Base-by-base conservation (phyloP, 2,797 vertebrate species). In the Urocyon cinereoargenteus region DNA sequence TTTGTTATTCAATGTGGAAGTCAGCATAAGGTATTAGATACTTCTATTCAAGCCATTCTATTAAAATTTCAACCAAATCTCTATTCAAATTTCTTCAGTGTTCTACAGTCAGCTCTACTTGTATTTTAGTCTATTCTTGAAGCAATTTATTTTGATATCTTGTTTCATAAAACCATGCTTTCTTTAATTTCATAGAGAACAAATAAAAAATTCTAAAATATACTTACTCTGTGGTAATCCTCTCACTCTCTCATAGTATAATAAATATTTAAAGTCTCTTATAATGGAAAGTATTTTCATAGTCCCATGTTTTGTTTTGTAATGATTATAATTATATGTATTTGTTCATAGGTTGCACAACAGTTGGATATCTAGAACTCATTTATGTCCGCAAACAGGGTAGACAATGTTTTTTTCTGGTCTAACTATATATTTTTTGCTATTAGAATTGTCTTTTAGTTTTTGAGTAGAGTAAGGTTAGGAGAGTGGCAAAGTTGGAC, bases 101-200 rank as follows among this genome's bases (percentile, higher is more conserved):
- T n/a, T 86, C 49, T 62, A 81, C 4, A 57, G 34, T 61, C 2
- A 79, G 14, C 2, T 82, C 66, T 57, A 45, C 82, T 73, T 91
- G 3, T 70, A 95, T 90, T 68, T 91, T 77, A 55, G 24, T 90
- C n/a, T 90, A n/a, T n/a, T 96, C 96, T 72, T 45, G 92, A 66
- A 93, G 36, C 13, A 77, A 40, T 73, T 81, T 24, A 77, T 64
- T 90, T 79, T 88, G 11, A 21, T 31, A 95, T 88, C 7, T 90
- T 84, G 6, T 16, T 85, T 91, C 31, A 93, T 18, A 92, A 85
- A 85, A 68, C 66, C 3, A 93, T 6, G 55, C 22, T 51, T 88
- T 81, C 49, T 93, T 81, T 28, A 91, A 81, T 83, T 84, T 95
- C 53, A 88, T 40, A 75, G 51, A 88, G 62, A 75, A 91, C 21